Evolutionary conservation across 2,888 invertebrate genomes (phyloP).

Genomic region (Unio pictorum): DNA sequence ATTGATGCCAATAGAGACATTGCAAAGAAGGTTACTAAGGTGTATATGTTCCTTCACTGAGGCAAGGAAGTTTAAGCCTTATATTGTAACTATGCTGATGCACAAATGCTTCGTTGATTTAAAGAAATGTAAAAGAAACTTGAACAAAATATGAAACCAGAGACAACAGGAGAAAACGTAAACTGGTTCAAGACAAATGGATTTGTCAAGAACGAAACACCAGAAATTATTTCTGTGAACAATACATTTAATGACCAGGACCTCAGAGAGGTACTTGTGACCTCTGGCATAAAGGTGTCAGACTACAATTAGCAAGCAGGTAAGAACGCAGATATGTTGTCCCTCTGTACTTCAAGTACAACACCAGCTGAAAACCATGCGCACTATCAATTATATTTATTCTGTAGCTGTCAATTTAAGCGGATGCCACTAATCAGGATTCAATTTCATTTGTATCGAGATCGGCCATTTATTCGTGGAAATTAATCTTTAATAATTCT

Average conservation of each 20-base stretch:
- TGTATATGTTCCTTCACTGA: no score
- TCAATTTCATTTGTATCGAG: no score
- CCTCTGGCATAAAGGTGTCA: not conserved
- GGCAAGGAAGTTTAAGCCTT: no score
- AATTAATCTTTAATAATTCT: no score
- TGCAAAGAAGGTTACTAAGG: not conserved
- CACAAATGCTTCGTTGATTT: no score
- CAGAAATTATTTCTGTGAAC: not conserved
- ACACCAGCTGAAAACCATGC: not conserved
- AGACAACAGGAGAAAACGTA: not conserved
- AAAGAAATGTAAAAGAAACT: no score
- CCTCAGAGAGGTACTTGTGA: not conserved
- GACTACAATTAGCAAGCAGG: conserved; percentile 1
- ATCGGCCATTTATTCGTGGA: no score
- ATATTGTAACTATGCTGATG: no score
- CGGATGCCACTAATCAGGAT: no score
- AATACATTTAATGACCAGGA: not conserved
- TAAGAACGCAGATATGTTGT: conserved; percentile 1
- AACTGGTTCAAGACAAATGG: not conserved
- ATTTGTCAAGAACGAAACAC: not conserved
- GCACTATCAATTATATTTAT: not conserved
- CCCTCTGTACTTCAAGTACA: not conserved
- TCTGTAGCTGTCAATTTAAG: not conserved
- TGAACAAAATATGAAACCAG: not conserved
- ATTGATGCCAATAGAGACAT: not conserved